A percentile compares a stretch with the other conserved stretches of the same genome.
Conservation (phyloP, 2,113 vertebrate species). For the Datnioides undecimradiatus region DNA sequence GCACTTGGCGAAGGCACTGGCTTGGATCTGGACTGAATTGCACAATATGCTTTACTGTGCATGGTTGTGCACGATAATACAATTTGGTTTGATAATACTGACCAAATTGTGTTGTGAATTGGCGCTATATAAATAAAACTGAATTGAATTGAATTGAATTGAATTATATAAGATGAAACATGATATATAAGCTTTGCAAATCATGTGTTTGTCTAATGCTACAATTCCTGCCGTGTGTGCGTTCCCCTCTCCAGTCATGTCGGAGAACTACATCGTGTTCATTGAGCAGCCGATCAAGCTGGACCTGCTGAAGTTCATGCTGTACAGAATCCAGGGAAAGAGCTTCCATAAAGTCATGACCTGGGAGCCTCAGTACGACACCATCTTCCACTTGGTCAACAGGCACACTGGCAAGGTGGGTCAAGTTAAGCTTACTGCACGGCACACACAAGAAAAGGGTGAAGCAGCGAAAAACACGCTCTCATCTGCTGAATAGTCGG, state of each 20-base stretch:
- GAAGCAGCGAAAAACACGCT: slow-evolving; percentile 1
- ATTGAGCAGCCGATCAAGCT: slow-evolving; percentile 92
- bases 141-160: too few relatives aligned
- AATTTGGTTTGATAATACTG: too few relatives aligned
- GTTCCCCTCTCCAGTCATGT: slow-evolving; percentile 89
- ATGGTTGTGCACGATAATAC: too few relatives aligned
- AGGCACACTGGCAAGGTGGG: slow-evolving; percentile 90
- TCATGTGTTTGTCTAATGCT: background rate
- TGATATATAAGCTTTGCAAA: background rate
- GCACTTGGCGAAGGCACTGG: too few relatives aligned
- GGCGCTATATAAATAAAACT: too few relatives aligned
- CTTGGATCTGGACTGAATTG: too few relatives aligned
- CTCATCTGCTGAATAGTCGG: slow-evolving; percentile 14
- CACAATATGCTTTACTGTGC: too few relatives aligned
- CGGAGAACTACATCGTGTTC: slow-evolving; percentile 93
- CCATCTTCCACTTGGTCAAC: slow-evolving; percentile 90
- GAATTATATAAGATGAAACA: background rate
- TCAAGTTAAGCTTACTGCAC: background rate
- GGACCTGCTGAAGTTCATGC: slow-evolving; percentile 87
- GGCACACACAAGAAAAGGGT: background rate
- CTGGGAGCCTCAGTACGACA: slow-evolving; percentile 90
- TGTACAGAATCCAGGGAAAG: slow-evolving; percentile 85
- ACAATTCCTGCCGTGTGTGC: background rate
- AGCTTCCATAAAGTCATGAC: slow-evolving; percentile 84
- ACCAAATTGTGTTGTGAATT: too few relatives aligned